Percentiles rank a stretch among this genome's conserved stretches.
phyloP scores from a whole-genome alignment of 2,113 vertebrate genomes.

The Anseranas semipalmata region DNA sequence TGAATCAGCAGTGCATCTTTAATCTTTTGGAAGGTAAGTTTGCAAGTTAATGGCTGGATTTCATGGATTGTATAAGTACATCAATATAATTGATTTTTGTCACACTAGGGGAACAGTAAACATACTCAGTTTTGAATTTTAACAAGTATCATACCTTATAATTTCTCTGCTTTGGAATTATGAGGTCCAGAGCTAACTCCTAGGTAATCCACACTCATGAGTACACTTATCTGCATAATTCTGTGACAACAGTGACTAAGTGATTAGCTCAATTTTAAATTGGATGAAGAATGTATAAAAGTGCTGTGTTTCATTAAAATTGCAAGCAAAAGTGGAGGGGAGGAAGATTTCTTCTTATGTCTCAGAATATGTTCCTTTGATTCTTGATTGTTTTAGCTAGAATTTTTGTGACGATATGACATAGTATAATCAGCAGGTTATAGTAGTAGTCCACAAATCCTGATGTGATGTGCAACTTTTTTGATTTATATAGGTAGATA shows the following conservation, averaged over 20 bases:
- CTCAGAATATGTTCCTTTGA: not conserved
- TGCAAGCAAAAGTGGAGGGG: not conserved
- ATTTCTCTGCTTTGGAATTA: conserved; percentile 6
- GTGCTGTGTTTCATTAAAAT: not conserved
- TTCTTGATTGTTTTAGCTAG: not conserved
- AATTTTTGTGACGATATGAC: not conserved
- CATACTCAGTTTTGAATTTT: not conserved
- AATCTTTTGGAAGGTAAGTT: not conserved
- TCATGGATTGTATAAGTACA: not conserved
- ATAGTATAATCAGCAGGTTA: not conserved
- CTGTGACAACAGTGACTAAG: conserved; percentile 12
- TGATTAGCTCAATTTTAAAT: conserved; percentile 20
- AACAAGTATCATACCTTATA: not conserved
- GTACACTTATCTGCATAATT: not conserved
- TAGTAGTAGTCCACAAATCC: not conserved
- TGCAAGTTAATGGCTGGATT: not conserved
- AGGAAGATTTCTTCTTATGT: not conserved
- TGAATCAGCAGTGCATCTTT: not conserved
- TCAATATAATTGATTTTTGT: not conserved
- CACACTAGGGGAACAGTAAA: not conserved
- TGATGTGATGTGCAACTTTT: not conserved
- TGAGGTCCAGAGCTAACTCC: conserved; percentile 19
- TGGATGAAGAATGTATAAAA: conserved; percentile 21
- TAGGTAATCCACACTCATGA: conserved; percentile 53
- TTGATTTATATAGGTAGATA: not conserved